Base-by-base conservation (phyloP, 2,888 invertebrate genomes). In the Lochmaea capreae region DNA sequence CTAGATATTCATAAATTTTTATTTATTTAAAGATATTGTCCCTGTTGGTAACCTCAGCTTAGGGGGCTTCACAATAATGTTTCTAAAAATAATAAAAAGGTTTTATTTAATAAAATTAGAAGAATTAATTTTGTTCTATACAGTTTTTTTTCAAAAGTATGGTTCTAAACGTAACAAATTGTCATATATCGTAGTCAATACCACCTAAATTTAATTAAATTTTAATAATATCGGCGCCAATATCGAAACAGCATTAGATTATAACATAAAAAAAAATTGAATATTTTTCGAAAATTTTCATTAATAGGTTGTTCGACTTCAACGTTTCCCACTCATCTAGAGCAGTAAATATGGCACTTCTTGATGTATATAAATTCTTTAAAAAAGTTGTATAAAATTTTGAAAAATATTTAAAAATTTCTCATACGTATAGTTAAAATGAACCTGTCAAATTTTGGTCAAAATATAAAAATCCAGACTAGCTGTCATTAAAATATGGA, bases 151-250 rank as follows among this genome's bases (percentile, higher is more conserved):
- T 22, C 33, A 33, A 33, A 33, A 33, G 12, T 26, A 72, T 52
- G 74, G 67, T 71, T 74, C 71, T 71, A 74, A 63, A 74, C 42
- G 71, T 67, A 74, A 74, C 74, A 74, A 71, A 65, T 74, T 74
- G 74, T 74, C 74, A 74, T 74, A 74, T 68, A 54, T 72, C 49
- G 54, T 67, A 71, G 74, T 74, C 74, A 74, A 74, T 74, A 61
- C 5, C 22, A 8, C 42, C n/a, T 63, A 69, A 39, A 54, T 52
- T 52, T 54, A 16, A 62, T 62, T 52, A 43, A 63, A 63, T 63
- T 54, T 42, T 54, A 63, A 70, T 16, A 54, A 63, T 54, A 73
- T 33, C 12, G 49, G 49, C 49, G 61, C 61, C 52, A 66, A 26
- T 52, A 67, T 61, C 59, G 42, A 70, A 63, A 57, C 70, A 70